Evolutionary conservation across 1,140 invertebrate species (phyloP).

Genomic region (Cotesia typhae): DNA sequence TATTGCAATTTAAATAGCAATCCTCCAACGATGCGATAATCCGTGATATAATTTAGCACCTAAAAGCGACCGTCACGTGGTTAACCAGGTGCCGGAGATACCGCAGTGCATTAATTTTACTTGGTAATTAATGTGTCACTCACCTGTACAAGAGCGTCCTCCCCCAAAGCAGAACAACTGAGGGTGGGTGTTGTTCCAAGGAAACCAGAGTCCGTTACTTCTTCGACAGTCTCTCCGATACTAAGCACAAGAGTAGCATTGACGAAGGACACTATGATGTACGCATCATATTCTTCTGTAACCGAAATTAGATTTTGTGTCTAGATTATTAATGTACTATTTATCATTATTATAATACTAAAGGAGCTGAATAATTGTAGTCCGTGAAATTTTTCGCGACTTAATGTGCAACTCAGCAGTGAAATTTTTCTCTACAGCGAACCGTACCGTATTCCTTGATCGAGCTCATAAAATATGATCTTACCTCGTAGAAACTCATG

Average conservation of each 20-base stretch:
- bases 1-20: constrained; percentile 43
- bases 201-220: constrained; percentile 99
- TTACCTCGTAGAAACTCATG: constrained; percentile 60
- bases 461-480: constrained; percentile 44
- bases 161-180: constrained; percentile 95
- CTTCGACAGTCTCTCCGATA: constrained; percentile 99
- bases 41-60: constrained; percentile 54
- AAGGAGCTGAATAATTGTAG: neutral
- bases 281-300: constrained; percentile 98
- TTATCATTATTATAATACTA: constrained; percentile 25
- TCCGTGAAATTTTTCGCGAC: neutral
- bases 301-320: constrained; percentile 68
- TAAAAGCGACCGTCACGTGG: constrained; percentile 57
- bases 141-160: constrained; percentile 97
- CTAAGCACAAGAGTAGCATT: constrained; percentile 99
- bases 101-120: constrained; percentile 49
- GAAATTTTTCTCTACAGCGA: constrained; percentile 2
- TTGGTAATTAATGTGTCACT: constrained; percentile 39
- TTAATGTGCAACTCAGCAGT: constrained; percentile 9
- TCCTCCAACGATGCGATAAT: constrained; percentile 58
- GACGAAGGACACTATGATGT: constrained; percentile 99
- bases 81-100: constrained; percentile 58
- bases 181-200: constrained; percentile 97
- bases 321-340: constrained; percentile 39
- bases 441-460: constrained; percentile 40